Percentiles rank a stretch among this genome's conserved stretches.
Conservation (phyloP, 2,888 invertebrate species). For the Trichogramma dendrolimi region DNA sequence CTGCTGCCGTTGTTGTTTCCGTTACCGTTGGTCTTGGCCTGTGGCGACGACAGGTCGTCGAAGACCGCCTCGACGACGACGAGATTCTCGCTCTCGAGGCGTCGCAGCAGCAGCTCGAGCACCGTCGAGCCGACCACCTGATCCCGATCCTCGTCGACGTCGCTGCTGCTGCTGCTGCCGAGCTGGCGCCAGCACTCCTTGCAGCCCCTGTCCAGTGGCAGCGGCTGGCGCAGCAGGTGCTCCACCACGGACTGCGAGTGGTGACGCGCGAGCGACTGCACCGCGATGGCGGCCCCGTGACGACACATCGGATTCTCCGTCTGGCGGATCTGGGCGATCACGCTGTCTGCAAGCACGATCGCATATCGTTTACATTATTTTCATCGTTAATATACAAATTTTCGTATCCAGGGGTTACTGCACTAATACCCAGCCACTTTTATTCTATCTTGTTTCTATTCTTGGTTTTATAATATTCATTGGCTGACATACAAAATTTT, state of each 20-base stretch:
- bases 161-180: constrained; percentile 28
- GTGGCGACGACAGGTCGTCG: no score
- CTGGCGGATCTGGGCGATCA: constrained; percentile 43
- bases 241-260: constrained; percentile 43
- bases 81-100: constrained; percentile 39
- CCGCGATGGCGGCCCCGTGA: constrained; percentile 37
- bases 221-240: constrained; percentile 41
- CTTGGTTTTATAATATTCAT: no score
- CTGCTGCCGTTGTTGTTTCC: neutral
- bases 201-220: constrained; percentile 42
- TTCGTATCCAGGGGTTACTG: neutral
- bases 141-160: neutral
- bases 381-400: constrained; percentile 6
- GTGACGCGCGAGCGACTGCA: constrained; percentile 40
- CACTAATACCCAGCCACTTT: no score
- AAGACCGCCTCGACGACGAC: constrained; percentile 26
- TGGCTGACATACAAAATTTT: no score
- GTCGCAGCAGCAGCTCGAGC: constrained; percentile 38
- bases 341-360: constrained; percentile 35
- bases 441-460: no score
- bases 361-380: neutral
- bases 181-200: constrained; percentile 46
- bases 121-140: no score
- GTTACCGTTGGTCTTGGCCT: neutral
- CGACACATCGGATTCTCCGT: constrained; percentile 44